Conservation (phyloP, 2,797 vertebrate genomes). For the Gymnoscopelus microlampas region DNA sequence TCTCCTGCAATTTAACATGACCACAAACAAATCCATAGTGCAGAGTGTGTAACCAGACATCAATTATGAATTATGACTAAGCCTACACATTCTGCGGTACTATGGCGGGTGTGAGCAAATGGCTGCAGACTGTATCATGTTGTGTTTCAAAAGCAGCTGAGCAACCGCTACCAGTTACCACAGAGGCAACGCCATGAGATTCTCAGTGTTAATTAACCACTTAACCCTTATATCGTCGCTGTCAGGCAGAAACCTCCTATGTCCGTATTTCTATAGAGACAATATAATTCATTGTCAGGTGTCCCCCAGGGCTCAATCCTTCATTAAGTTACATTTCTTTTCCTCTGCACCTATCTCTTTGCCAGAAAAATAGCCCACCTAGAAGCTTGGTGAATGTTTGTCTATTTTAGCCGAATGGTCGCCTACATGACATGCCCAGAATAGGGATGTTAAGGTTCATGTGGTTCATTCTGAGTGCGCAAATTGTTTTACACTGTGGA, state of each 20-base stretch:
- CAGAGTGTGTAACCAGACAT: neutral
- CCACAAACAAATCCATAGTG: conserved; percentile 17
- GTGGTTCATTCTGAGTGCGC: too few species aligned
- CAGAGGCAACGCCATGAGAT: neutral
- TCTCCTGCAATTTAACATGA: conserved; percentile 21
- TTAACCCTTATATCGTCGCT: too few species aligned
- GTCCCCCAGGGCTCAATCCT: too few species aligned
- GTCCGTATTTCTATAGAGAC: too few species aligned
- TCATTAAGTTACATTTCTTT: neutral
- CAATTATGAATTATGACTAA: conserved; percentile 10
- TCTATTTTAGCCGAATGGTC: too few species aligned
- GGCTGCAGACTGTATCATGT: neutral
- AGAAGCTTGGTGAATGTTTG: neutral
- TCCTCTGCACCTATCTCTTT: too few species aligned
- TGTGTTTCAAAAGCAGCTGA: neutral
- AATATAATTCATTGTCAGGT: too few species aligned
- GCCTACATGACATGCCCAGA: too few species aligned
- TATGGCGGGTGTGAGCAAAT: neutral
- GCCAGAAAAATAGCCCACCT: too few species aligned
- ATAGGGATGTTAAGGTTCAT: too few species aligned
- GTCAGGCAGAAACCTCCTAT: too few species aligned
- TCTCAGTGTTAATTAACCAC: neutral
- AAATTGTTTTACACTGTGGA: too few species aligned
- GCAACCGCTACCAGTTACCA: neutral
- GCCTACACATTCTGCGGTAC: conserved; percentile 3